These are phyloP conservation scores for Engystomops pustulosus DNA, from an alignment of 2,113 vertebrate species.

Conservation along the genomic window DNA sequence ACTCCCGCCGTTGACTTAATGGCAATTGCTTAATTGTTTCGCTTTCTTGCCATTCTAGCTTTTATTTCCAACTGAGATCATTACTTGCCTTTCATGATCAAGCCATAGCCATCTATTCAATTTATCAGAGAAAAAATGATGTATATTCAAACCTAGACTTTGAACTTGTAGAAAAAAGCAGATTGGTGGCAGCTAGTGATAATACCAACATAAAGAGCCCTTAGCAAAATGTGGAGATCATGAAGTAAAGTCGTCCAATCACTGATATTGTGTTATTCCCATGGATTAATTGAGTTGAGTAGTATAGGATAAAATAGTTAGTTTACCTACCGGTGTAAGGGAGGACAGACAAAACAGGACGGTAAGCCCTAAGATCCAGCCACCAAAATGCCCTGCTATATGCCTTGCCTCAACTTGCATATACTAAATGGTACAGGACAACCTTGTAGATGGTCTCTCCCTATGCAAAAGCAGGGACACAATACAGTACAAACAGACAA, in stretches of 20 bases:
- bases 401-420: no score
- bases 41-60: background rate
- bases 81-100: slow-evolving; percentile 15
- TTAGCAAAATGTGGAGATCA: background rate
- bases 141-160: background rate
- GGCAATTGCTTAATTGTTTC: slow-evolving; percentile 17
- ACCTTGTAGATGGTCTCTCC: no score
- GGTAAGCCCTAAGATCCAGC: no score
- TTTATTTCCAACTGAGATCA: slow-evolving; percentile 38
- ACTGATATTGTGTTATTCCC: background rate
- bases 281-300: no score
- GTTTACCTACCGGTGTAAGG: no score
- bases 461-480: no score
- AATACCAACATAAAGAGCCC: background rate
- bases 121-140: background rate
- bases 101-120: background rate
- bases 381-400: no score
- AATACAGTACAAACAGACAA: no score
- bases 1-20: slow-evolving; percentile 20
- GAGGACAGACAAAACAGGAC: no score
- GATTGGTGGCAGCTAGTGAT: background rate
- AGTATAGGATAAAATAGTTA: no score
- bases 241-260: background rate
- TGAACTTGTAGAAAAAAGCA: background rate
- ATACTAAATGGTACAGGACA: no score